Evolutionary conservation across 2,888 invertebrate species (phyloP), one percentile per base, ranked within the genome.

Genomic region (Keiferia lycopersicella): DNA sequence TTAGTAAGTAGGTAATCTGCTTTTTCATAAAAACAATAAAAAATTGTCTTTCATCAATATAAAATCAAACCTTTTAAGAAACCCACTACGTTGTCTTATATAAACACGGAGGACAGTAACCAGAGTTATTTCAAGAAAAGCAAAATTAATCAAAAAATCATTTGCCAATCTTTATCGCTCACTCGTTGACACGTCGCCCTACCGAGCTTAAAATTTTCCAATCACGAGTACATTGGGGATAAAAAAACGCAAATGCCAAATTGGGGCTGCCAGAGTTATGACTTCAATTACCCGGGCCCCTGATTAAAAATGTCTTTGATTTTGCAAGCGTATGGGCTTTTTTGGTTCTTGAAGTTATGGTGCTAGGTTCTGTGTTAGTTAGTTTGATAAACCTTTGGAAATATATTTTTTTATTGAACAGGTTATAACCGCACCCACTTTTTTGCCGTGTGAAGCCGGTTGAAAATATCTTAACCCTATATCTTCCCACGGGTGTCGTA

Each of bases 221-320:
- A 78, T 74, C 75, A 80, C 81, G 80, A 84, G 84, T 85, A 84
- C 41, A 86, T 82, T 84, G 83, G 79, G 79, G 79, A 78, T 80
- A 78, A 80, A 88, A 86, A 86, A 88, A 51, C 51, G 79, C 83
- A 90, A 91, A 91, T 90, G 91, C 91, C 91, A 89, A 88, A 88
- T 76, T 81, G 86, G 88, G 89, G 88, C 78, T 83, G 87, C 86
- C 83, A 88, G 86, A 91, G 82, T 90, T 90, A 91, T 91, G 77
- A 83, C 84, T 86, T 83, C 91, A 91, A 91, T 91, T 91, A 91
- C 83, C 77, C 73, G 74, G 76, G 76, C 75, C 76, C 81, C 76
- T 87, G 87, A 89, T 91, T 90, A 90, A 89, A 88, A 88, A 81
- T 88, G 84, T 88, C 87, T 88, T 87, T 83, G 80, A 81, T 84